phyloP scores from a whole-genome alignment of 2,888 invertebrate genomes.

The Timema cristinae region DNA sequence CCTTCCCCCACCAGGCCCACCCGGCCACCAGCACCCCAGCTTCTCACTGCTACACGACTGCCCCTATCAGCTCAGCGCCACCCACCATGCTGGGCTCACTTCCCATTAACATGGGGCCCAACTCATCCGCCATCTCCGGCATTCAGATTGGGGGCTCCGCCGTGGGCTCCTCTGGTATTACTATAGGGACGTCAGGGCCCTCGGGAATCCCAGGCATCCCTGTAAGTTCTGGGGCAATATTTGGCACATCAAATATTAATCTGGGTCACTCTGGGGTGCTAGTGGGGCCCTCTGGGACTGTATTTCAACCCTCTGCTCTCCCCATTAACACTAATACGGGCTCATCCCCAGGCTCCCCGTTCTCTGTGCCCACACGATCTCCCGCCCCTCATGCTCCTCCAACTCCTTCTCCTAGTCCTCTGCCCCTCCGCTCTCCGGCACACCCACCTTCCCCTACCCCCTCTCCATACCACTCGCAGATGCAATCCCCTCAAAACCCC shows the following conservation, averaged over 20 bases:
- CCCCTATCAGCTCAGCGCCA: conserved; percentile 15
- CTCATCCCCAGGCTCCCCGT: conserved; percentile 29
- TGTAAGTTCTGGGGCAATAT: conserved; percentile 2
- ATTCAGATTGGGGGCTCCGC: conserved; percentile 14
- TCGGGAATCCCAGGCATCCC: conserved; percentile 14
- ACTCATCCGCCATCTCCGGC: conserved; percentile 2
- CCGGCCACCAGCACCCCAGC: conserved; percentile 12
- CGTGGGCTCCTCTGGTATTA: conserved; percentile 5
- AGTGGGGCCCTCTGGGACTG: conserved; percentile 26
- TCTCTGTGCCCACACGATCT: conserved; percentile 28
- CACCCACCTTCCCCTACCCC: conserved; percentile 30
- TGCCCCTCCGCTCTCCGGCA: conserved; percentile 29
- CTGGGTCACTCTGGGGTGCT: conserved; percentile 20
- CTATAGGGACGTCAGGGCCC: not conserved
- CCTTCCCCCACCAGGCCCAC: conserved; percentile 20
- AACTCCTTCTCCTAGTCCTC: conserved; percentile 30
- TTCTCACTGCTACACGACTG: conserved; percentile 22
- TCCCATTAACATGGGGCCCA: conserved; percentile 1
- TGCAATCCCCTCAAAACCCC: conserved; percentile 28
- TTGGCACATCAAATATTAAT: conserved; percentile 15
- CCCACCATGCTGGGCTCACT: conserved; percentile 13
- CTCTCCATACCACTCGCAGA: conserved; percentile 26
- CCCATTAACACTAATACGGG: conserved; percentile 17
- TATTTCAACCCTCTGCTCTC: conserved; percentile 20
- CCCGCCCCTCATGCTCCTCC: conserved; percentile 30